Conservation (phyloP, 2,113 vertebrate species). For the Thamnaconus septentrionalis region DNA sequence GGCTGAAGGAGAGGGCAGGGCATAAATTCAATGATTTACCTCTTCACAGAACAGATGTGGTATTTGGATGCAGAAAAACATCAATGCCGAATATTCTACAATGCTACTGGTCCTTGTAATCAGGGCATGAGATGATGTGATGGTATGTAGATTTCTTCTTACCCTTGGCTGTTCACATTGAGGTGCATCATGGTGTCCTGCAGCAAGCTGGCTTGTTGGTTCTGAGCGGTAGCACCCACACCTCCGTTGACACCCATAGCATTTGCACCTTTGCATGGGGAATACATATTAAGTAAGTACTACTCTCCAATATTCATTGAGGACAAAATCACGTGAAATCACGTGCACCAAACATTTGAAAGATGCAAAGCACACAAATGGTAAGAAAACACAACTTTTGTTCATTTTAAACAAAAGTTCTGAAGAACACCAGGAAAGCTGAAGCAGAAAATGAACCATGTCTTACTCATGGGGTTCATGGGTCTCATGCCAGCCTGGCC, state of each 20-base stretch:
- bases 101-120: background rate
- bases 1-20: conserved; percentile 47
- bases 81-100: background rate
- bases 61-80: too few relatives aligned
- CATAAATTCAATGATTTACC: conserved; percentile 21
- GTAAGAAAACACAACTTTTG: background rate
- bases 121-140: too few relatives aligned
- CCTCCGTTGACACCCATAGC: conserved; percentile 95
- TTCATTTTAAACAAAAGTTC: background rate
- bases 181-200: conserved; percentile 93
- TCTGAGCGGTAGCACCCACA: conserved; percentile 81
- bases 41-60: background rate
- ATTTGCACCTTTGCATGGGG: conserved; percentile 76
- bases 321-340: too few relatives aligned
- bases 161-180: conserved; percentile 91
- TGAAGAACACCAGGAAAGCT: background rate
- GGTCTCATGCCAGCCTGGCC: conserved; percentile 86
- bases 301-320: background rate
- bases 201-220: conserved; percentile 80
- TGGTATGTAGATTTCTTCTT: conserved; percentile 51
- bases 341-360: too few relatives aligned
- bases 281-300: background rate
- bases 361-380: too few relatives aligned
- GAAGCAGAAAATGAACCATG: background rate
- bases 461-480: conserved; percentile 84